These are phyloP conservation scores for Drosophila hamatofila DNA, from an alignment of 2,888 invertebrate species.

Conservation along the genomic window DNA sequence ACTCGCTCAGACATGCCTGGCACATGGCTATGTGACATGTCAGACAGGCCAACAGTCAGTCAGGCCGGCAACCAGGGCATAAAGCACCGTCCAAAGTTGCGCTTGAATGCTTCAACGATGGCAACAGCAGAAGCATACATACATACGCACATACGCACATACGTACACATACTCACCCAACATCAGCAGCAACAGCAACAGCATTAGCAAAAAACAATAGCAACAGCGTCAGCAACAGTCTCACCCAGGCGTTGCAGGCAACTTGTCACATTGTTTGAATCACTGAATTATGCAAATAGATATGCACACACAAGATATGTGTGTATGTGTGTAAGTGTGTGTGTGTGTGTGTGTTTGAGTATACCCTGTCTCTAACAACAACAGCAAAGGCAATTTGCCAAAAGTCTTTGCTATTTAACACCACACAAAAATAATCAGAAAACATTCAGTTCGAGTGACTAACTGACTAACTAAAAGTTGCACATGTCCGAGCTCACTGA, in stretches of 20 bases:
- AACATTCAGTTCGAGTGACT: conserved; percentile 50
- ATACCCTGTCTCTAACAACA: conserved; percentile 19
- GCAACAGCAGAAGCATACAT: conserved; percentile 24
- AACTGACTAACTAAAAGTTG: conserved; percentile 52
- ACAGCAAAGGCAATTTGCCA: conserved; percentile 27
- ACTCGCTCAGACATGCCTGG: conserved; percentile 7
- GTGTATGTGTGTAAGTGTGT: not conserved
- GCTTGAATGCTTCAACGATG: conserved; percentile 57
- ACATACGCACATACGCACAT: not conserved
- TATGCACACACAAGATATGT: conserved; percentile 22
- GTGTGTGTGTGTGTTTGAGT: conserved; percentile 25
- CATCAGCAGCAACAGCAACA: conserved; percentile 17
- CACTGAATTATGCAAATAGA: conserved; percentile 78
- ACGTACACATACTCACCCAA: not conserved
- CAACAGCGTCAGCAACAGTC: conserved; percentile 27
- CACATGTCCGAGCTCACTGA: conserved; percentile 23
- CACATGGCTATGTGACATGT: conserved; percentile 46
- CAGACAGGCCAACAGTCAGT: conserved; percentile 43
- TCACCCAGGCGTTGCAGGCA: conserved; percentile 76
- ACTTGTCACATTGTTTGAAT: conserved; percentile 76
- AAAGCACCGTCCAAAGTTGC: conserved; percentile 56
- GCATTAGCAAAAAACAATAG: conserved; percentile 12
- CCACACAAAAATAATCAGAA: conserved; percentile 53
- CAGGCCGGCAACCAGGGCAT: conserved; percentile 39
- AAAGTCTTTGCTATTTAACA: conserved; percentile 46